A percentile compares a stretch with the other conserved stretches of the same genome.
Conservation (phyloP, 2,797 vertebrate species). For the Pseudochromis fuscus region DNA sequence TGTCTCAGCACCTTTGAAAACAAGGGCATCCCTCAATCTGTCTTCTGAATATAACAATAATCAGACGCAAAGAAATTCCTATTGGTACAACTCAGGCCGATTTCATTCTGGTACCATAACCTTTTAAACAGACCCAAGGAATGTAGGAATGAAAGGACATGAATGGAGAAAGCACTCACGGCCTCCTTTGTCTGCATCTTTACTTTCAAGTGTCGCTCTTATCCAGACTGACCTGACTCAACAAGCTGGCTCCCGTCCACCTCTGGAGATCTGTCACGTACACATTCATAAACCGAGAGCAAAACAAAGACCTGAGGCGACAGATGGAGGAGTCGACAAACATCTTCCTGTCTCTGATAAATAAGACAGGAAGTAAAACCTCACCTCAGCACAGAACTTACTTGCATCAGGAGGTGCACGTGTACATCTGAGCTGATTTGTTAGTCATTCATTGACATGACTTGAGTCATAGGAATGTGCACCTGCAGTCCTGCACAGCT, state of each 20-base stretch:
- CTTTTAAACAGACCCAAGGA: conserved; percentile 4
- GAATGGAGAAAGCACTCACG: background rate
- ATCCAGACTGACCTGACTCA: background rate
- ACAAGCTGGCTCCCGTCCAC: conserved; percentile 1
- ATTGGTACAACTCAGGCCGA: conserved; percentile 6
- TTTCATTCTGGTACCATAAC: conserved; percentile 4
- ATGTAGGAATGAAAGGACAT: conserved; percentile 1
- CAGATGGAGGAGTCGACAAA: background rate
- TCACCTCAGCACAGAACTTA: background rate
- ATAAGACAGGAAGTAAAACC: conserved; percentile 6
- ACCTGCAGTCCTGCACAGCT: conserved; percentile 42
- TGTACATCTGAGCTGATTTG: conserved; percentile 8
- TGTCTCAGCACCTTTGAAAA: too few relatives aligned
- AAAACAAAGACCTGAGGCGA: conserved; percentile 4
- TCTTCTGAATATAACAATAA: too few relatives aligned
- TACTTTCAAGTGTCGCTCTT: background rate
- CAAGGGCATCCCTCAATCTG: too few relatives aligned
- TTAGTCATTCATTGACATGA: conserved; percentile 41
- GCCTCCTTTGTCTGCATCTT: background rate
- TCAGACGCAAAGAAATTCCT: conserved; percentile 34
- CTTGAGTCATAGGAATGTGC: conserved; percentile 48
- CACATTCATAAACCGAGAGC: background rate
- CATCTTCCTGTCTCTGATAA: background rate
- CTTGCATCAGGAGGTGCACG: background rate
- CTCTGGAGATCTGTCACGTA: background rate